phyloP scores from a whole-genome alignment of 2,797 vertebrate genomes.

The Ictinia mississippiensis region DNA sequence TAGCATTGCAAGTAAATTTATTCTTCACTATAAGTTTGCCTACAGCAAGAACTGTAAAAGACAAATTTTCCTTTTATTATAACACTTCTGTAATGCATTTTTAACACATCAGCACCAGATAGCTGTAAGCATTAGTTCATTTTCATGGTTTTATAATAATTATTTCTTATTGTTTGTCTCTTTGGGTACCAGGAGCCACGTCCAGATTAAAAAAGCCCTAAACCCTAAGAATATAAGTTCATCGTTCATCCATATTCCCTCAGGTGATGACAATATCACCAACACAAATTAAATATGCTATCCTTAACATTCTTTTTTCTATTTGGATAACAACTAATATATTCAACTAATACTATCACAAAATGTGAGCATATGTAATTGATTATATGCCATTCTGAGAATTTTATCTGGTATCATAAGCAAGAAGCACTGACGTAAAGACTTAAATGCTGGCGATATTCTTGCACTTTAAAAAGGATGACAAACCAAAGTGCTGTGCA shows the following conservation, averaged over 20 bases:
- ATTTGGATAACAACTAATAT: background rate
- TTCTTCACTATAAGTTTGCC: background rate
- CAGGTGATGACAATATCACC: background rate
- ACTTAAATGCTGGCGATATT: background rate
- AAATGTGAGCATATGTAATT: background rate
- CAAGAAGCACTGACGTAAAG: background rate
- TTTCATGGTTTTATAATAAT: background rate
- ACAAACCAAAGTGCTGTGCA: background rate
- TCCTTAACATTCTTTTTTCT: background rate
- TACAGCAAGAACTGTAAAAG: background rate
- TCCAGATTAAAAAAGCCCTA: slow-evolving; percentile 6
- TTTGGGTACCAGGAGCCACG: background rate
- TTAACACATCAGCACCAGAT: background rate
- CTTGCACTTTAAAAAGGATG: background rate
- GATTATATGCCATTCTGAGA: background rate
- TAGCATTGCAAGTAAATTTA: background rate
- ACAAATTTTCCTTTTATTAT: background rate
- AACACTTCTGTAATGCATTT: background rate
- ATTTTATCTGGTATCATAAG: background rate
- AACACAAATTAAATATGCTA: background rate
- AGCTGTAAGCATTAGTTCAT: background rate
- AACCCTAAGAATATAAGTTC: background rate
- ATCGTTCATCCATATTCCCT: background rate
- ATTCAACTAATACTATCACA: background rate
- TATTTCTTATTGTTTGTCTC: background rate